Conservation (phyloP, 2,797 vertebrate genomes). For the Eurystomus glaucurus region DNA sequence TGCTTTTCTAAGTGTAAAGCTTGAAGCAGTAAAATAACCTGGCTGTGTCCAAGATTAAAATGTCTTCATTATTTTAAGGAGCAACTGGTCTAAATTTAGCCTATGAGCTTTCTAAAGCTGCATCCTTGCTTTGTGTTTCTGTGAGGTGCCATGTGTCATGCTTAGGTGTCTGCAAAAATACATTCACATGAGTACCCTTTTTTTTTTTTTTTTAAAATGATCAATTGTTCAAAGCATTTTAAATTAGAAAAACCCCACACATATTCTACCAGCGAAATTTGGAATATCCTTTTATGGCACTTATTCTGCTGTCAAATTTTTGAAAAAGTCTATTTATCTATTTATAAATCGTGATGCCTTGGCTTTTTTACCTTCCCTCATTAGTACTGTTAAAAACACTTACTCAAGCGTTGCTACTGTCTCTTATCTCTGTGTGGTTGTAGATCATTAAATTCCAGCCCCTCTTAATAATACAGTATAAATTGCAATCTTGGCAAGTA, state of each 20-base stretch:
- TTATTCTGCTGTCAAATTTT: background rate
- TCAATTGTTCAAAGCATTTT: background rate
- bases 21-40: background rate
- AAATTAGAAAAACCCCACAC: background rate
- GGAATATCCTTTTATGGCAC: background rate
- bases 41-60: background rate
- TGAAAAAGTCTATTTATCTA: background rate
- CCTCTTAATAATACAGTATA: background rate
- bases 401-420: background rate
- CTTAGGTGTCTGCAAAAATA: background rate
- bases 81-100: background rate
- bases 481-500: background rate
- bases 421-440: background rate
- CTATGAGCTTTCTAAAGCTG: background rate
- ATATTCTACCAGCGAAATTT: background rate
- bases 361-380: background rate
- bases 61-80: background rate
- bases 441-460: background rate
- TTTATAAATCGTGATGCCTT: background rate
- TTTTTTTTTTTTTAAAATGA: background rate
- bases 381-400: background rate
- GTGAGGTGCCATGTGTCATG: fast-evolving
- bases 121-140: background rate
- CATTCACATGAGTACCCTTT: background rate
- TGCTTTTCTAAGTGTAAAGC: background rate